Percentiles rank a stretch among this genome's conserved stretches.
Evolutionary conservation across 2,888 invertebrate genomes (phyloP).

Genomic region (Itoplectis maculator): DNA sequence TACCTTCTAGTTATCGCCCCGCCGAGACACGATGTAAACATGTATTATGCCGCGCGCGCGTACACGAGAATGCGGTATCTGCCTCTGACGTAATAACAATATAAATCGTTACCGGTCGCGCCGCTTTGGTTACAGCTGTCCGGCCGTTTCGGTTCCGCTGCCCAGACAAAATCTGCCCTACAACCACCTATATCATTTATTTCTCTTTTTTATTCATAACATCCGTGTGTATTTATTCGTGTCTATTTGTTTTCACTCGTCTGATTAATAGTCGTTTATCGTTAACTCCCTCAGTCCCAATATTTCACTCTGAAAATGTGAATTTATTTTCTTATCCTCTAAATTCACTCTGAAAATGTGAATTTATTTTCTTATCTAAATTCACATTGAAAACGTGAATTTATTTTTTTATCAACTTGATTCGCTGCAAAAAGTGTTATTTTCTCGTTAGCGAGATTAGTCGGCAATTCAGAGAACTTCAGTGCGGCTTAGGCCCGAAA

Average conservation of each 20-base stretch:
- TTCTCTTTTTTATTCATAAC: not conserved
- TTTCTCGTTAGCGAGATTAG: too few relatives aligned
- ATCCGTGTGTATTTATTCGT: not conserved
- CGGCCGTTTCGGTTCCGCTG: not conserved
- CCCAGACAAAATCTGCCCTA: not conserved
- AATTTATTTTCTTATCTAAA: too few relatives aligned
- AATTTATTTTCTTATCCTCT: too few relatives aligned
- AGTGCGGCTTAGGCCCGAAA: not conserved
- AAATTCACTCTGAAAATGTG: too few relatives aligned
- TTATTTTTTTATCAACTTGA: too few relatives aligned
- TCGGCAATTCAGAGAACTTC: too few relatives aligned
- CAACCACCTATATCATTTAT: not conserved
- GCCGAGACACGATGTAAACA: slow-evolving; percentile 20
- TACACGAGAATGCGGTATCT: slow-evolving; percentile 15
- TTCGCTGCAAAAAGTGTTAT: too few relatives aligned
- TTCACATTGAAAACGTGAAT: too few relatives aligned
- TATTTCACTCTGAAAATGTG: too few relatives aligned
- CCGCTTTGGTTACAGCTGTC: not conserved
- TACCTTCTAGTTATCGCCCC: slow-evolving; percentile 46
- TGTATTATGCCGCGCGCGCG: not conserved
- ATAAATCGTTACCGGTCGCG: slow-evolving; percentile 31
- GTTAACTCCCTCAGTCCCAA: too few relatives aligned
- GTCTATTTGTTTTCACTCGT: too few relatives aligned
- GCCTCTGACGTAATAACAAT: slow-evolving; percentile 26
- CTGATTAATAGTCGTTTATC: too few relatives aligned